Conservation (phyloP, 2,888 invertebrate genomes). For the Ryuthela nishihirai region DNA sequence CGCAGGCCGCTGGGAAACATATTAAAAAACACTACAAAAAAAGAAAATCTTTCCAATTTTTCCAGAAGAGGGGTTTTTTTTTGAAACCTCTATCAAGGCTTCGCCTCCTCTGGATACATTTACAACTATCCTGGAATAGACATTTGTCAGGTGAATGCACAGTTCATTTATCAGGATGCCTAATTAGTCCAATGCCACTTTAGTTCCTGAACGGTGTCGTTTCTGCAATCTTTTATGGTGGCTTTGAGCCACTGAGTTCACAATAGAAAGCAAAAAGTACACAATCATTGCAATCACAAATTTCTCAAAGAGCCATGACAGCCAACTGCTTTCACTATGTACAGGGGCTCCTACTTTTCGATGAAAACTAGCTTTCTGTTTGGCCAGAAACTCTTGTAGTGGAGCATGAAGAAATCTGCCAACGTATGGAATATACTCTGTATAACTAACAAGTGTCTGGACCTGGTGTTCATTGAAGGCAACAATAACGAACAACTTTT, state of each 20-base stretch:
- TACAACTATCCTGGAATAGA: too few species aligned
- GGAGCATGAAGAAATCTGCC: slow-evolving; percentile 81
- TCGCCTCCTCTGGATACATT: too few species aligned
- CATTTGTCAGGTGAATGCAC: too few species aligned
- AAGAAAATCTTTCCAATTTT: too few species aligned
- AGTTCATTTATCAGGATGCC: too few species aligned
- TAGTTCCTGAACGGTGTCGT: slow-evolving; percentile 10
- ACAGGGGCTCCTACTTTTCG: slow-evolving; percentile 45
- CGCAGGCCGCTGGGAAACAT: too few species aligned
- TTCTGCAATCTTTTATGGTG: slow-evolving; percentile 66
- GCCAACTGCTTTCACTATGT: slow-evolving; percentile 59
- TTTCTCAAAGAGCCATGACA: slow-evolving; percentile 77
- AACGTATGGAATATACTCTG: slow-evolving; percentile 67
- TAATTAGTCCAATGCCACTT: slow-evolving; percentile 37
- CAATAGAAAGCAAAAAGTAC: slow-evolving; percentile 92
- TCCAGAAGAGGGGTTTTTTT: too few species aligned
- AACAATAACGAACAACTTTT: slow-evolving; percentile 93
- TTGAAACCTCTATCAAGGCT: too few species aligned
- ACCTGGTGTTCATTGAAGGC: slow-evolving; percentile 93
- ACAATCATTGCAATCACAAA: slow-evolving; percentile 88
- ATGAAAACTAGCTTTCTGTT: slow-evolving; percentile 83
- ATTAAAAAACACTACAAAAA: too few species aligned
- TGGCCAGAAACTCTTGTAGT: slow-evolving; percentile 76
- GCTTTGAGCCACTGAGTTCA: slow-evolving; percentile 94
- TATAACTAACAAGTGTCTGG: slow-evolving; percentile 56